A percentile compares a stretch with the other conserved stretches of the same genome.
Evolutionary conservation across 2,888 invertebrate species (phyloP).

Genomic region (Eremobia ochroleuca): DNA sequence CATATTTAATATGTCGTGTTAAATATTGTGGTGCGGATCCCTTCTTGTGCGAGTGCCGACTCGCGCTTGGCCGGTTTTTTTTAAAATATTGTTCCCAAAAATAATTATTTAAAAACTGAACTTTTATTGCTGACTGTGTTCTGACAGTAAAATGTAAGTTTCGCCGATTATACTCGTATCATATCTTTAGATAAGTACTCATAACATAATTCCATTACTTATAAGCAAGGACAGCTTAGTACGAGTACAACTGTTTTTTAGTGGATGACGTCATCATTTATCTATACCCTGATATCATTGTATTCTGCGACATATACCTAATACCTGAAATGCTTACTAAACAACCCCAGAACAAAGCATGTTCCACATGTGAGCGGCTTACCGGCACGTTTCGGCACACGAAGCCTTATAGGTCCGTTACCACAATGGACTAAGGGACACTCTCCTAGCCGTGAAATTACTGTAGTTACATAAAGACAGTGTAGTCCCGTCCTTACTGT

Average conservation of each 20-base stretch:
- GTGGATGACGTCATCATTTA: not conserved
- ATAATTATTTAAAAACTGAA: too few relatives aligned
- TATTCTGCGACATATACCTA: not conserved
- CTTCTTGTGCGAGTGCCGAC: too few relatives aligned
- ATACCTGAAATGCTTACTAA: conserved; percentile 11
- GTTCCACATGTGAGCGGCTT: conserved; percentile 29
- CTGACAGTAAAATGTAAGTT: too few relatives aligned
- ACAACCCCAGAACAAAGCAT: conserved; percentile 27
- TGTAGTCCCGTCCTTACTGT: not conserved
- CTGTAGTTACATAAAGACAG: conserved; percentile 9
- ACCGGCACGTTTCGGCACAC: conserved; percentile 21
- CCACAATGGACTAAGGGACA: conserved; percentile 12
- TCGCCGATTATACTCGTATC: not conserved
- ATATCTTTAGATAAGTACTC: not conserved
- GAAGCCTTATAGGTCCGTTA: conserved; percentile 17
- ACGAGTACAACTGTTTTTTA: not conserved
- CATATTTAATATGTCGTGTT: too few relatives aligned
- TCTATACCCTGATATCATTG: not conserved
- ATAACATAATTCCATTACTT: not conserved
- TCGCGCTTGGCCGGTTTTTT: too few relatives aligned
- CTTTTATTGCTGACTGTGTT: too few relatives aligned
- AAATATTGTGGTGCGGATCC: too few relatives aligned
- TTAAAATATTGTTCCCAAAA: too few relatives aligned
- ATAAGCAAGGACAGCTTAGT: not conserved
- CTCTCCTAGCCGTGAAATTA: conserved; percentile 10